Percentiles rank a stretch among this genome's conserved stretches.
These are phyloP conservation scores for Acrocephalus kingi DNA, from an alignment of 2,113 vertebrate species.

Conservation along the genomic window DNA sequence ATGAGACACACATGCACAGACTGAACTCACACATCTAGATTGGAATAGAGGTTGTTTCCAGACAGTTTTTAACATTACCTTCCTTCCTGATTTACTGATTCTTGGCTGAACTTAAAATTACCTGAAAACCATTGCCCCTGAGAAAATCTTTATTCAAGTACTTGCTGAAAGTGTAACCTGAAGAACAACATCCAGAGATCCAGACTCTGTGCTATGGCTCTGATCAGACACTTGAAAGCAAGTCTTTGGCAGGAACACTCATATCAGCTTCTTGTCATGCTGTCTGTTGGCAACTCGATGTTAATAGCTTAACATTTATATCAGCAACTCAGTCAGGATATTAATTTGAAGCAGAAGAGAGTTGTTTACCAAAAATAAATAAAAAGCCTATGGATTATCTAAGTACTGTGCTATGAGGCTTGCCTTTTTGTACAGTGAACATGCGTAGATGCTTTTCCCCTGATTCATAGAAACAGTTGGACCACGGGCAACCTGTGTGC, in stretches of 20 bases:
- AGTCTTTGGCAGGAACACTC: not conserved
- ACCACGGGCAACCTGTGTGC: not conserved
- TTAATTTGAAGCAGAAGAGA: conserved; percentile 48
- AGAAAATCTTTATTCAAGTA: not conserved
- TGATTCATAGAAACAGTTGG: conserved; percentile 27
- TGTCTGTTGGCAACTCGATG: not conserved
- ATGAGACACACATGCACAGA: not conserved
- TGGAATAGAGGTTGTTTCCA: not conserved
- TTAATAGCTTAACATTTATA: conserved; percentile 11
- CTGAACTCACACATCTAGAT: not conserved
- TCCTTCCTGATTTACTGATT: not conserved
- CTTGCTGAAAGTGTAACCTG: not conserved
- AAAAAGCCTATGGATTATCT: not conserved
- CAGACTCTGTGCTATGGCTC: not conserved
- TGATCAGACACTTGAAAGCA: not conserved
- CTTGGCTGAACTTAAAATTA: not conserved
- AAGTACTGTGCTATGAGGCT: not conserved
- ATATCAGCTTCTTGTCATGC: not conserved
- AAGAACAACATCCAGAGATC: not conserved
- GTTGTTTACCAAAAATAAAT: conserved; percentile 52
- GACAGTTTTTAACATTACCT: not conserved
- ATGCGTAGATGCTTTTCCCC: conserved; percentile 4
- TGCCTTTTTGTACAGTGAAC: not conserved
- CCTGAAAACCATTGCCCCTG: not conserved
- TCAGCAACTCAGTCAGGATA: not conserved